phyloP scores from a whole-genome alignment of 2,888 invertebrate species.

The Eristalinus sepulchralis region DNA sequence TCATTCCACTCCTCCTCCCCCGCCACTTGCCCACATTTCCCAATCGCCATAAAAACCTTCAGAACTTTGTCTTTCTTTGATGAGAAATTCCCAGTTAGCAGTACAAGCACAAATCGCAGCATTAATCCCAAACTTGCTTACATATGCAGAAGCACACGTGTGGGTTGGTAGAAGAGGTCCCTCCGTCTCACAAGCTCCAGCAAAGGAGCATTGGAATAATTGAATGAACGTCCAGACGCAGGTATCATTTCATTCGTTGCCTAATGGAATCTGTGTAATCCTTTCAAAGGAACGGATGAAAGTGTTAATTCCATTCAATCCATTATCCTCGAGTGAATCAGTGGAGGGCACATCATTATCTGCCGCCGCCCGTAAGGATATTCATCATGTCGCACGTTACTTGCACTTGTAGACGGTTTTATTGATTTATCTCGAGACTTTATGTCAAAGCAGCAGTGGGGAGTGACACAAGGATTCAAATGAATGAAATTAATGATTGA shows the following conservation, averaged over 20 bases:
- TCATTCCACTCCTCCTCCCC: too few relatives aligned
- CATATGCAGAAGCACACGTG: not conserved
- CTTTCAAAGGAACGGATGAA: not conserved
- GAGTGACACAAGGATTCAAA: not conserved
- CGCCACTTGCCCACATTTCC: too few relatives aligned
- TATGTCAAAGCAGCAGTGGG: not conserved
- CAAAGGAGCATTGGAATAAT: not conserved
- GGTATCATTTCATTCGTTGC: not conserved
- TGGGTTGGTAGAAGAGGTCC: not conserved
- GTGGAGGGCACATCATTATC: not conserved
- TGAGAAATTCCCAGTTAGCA: too few relatives aligned
- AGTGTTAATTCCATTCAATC: not conserved
- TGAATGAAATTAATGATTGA: not conserved
- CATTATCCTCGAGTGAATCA: not conserved
- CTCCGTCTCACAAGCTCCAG: not conserved
- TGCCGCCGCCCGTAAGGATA: not conserved
- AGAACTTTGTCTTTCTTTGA: too few relatives aligned
- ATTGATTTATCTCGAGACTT: not conserved
- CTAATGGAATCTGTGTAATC: not conserved
- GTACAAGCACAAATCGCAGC: not conserved
- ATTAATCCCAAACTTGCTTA: not conserved
- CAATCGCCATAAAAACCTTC: too few relatives aligned
- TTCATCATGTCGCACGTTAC: not conserved
- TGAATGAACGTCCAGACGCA: not conserved
- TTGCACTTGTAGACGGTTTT: not conserved